These are phyloP conservation scores for Lagodon rhomboides DNA, from an alignment of 2,797 vertebrate genomes.

Conservation along the genomic window DNA sequence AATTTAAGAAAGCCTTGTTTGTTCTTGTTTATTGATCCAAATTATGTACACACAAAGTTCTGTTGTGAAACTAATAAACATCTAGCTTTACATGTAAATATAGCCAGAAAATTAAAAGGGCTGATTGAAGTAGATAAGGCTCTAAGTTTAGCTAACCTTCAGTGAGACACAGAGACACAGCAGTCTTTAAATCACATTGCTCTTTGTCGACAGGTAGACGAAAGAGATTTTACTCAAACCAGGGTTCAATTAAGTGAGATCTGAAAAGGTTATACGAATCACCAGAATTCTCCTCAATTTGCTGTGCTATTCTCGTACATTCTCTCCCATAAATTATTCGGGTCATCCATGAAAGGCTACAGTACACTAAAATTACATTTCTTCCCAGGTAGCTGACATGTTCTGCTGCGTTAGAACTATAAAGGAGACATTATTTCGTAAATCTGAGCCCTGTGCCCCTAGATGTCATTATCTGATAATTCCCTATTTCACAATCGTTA, in stretches of 20 bases:
- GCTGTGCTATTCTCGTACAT: background rate
- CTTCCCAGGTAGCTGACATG: constrained; percentile 10
- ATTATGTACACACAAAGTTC: background rate
- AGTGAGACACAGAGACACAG: background rate
- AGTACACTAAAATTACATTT: constrained; percentile 19
- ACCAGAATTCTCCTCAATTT: background rate
- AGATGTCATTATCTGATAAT: constrained; percentile 74
- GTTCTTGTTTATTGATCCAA: background rate
- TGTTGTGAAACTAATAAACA: background rate
- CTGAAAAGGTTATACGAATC: background rate
- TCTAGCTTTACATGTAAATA: background rate
- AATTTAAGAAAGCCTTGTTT: background rate
- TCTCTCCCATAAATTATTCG: constrained; percentile 13
- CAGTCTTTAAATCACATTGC: background rate
- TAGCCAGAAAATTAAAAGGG: background rate
- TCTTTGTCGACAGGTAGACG: background rate
- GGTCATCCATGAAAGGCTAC: constrained; percentile 31
- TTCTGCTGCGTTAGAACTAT: constrained; percentile 35
- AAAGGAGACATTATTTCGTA: constrained; percentile 58
- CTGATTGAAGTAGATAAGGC: background rate
- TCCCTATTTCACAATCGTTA: constrained; percentile 43
- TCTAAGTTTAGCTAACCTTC: background rate
- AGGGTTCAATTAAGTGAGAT: background rate
- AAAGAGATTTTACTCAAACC: background rate
- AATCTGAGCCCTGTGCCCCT: constrained; percentile 38